A percentile compares a stretch with the other conserved stretches of the same genome.
Conservation (phyloP, 2,888 invertebrate species). For the Drosophila pseudotakahashii region DNA sequence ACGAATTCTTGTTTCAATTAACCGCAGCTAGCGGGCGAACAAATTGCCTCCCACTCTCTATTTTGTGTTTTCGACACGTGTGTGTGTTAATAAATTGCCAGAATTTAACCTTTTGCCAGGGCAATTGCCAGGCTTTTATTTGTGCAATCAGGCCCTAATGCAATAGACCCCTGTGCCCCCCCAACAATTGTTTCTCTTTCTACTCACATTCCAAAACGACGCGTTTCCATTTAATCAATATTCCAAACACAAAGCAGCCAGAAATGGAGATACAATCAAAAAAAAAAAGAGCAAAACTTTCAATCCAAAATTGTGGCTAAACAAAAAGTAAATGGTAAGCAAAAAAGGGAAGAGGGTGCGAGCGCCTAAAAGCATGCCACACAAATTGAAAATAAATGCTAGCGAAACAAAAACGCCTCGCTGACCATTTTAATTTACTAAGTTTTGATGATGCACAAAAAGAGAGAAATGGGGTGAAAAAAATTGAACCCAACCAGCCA, state of each 20-base stretch:
- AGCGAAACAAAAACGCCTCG: conserved; percentile 55
- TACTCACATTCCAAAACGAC: conserved; percentile 35
- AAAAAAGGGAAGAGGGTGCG: conserved; percentile 3
- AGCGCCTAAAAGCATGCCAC: conserved; percentile 64
- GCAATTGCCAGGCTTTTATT: conserved; percentile 60
- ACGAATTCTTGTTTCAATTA: conserved; percentile 62
- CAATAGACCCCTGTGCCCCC: conserved; percentile 55
- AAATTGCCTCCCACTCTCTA: conserved; percentile 22
- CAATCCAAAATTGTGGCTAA: conserved; percentile 60
- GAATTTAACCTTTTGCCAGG: conserved; percentile 29
- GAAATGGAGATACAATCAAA: conserved; percentile 6
- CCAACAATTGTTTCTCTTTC: conserved; percentile 48
- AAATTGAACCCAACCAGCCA: conserved; percentile 10
- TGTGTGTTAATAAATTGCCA: conserved; percentile 53
- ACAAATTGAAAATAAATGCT: conserved; percentile 72
- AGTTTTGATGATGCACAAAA: conserved; percentile 66
- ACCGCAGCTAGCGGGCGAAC: conserved; percentile 36
- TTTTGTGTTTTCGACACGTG: conserved; percentile 49
- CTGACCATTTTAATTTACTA: conserved; percentile 77
- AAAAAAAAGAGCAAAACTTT: conserved; percentile 8
- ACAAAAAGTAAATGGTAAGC: conserved; percentile 72
- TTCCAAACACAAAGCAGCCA: conserved; percentile 64
- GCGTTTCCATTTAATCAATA: conserved; percentile 70
- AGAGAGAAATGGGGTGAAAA: conserved; percentile 24
- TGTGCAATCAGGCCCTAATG: conserved; percentile 68